These are phyloP conservation scores for Meandrina meandrites DNA, from an alignment of 92 coral and sea anemone species.

Conservation along the genomic window DNA sequence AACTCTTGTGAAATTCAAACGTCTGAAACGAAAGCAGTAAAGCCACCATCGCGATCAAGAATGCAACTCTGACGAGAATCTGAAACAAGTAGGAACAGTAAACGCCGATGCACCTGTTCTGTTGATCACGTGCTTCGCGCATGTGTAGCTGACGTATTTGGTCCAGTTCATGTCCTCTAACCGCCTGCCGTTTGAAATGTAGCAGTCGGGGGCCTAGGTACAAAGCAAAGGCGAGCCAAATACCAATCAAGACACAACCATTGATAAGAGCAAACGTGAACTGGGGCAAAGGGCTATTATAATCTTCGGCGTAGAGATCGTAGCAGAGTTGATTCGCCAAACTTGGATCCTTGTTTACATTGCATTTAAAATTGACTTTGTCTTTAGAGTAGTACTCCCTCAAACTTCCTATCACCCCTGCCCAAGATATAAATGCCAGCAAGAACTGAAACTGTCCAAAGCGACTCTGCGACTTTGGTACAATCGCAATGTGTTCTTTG, in stretches of 20 bases:
- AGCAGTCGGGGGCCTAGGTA: constrained; percentile 25
- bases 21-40: background rate
- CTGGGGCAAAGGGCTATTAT: constrained; percentile 30
- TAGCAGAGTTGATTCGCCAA: constrained; percentile 6
- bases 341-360: background rate
- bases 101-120: background rate
- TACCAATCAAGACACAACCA: constrained; percentile 27
- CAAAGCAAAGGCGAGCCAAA: constrained; percentile 34
- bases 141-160: background rate
- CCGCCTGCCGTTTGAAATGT: background rate
- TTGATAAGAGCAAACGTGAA: constrained; percentile 37
- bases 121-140: background rate
- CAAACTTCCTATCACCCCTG: background rate
- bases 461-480: constrained; percentile 11
- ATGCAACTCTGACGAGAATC: constrained; percentile 1
- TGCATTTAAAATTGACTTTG: constrained; percentile 7
- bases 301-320: background rate
- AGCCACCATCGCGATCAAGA: background rate
- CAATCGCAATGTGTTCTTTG: background rate
- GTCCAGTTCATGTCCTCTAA: background rate
- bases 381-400: constrained; percentile 9
- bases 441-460: background rate
- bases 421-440: background rate
- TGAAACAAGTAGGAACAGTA: background rate
- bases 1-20: background rate